These are phyloP conservation scores for Nipponacmea schrenckii DNA, from an alignment of 2,888 invertebrate genomes.

Conservation along the genomic window DNA sequence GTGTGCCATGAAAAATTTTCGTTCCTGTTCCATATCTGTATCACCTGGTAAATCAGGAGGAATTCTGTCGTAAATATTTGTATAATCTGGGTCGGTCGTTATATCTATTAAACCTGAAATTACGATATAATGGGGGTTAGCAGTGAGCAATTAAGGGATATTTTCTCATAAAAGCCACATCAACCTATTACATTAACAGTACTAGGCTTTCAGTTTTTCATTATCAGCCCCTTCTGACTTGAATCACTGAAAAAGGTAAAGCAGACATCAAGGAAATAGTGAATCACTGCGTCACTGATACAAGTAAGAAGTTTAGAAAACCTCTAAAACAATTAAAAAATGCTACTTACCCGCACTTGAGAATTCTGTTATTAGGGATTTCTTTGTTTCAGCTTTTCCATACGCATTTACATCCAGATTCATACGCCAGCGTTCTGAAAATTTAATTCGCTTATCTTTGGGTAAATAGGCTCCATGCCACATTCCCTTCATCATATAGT, in stretches of 20 bases:
- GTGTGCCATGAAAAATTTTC: slow-evolving; percentile 62
- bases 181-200: background rate
- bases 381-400: slow-evolving; percentile 65
- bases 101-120: slow-evolving; percentile 61
- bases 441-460: slow-evolving; percentile 66
- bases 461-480: slow-evolving; percentile 68
- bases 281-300: no score
- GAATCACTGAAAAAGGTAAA: no score
- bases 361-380: slow-evolving; percentile 64
- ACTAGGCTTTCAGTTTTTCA: no score
- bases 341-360: slow-evolving; percentile 56
- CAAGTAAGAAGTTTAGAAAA: no score
- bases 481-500: slow-evolving; percentile 67
- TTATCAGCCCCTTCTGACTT: no score
- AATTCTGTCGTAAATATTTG: slow-evolving; percentile 52
- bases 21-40: slow-evolving; percentile 57
- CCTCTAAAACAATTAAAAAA: no score
- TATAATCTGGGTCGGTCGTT: slow-evolving; percentile 62
- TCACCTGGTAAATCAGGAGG: slow-evolving; percentile 56
- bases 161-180: background rate
- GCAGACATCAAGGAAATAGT: no score
- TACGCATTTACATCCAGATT: slow-evolving; percentile 62
- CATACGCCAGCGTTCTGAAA: slow-evolving; percentile 65
- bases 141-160: background rate
- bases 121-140: background rate